A percentile compares a stretch with the other conserved stretches of the same genome.
Evolutionary conservation across 2,888 invertebrate species (phyloP).

Genomic region (Ceriagrion tenellum): DNA sequence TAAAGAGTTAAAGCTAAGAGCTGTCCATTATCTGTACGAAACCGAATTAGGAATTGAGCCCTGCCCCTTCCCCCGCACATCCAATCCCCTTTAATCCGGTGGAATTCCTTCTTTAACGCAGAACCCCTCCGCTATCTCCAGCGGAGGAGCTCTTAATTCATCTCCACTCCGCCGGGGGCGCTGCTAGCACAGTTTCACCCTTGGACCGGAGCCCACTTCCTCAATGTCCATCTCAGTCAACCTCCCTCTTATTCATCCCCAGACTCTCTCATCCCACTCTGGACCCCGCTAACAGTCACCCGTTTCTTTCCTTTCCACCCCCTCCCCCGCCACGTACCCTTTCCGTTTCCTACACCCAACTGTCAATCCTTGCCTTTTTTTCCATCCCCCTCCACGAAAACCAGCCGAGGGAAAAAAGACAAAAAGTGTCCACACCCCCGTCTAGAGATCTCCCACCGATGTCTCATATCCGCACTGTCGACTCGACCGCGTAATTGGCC

Average conservation of each 20-base stretch:
- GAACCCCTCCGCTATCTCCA: background rate
- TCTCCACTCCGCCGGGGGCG: conserved; percentile 24
- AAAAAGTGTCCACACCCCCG: background rate
- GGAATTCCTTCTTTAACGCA: conserved; percentile 2
- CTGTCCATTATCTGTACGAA: conserved; percentile 23
- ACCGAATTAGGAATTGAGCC: conserved; percentile 39
- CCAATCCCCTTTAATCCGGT: conserved; percentile 31
- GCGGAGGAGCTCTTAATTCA: background rate
- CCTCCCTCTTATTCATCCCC: conserved; percentile 31
- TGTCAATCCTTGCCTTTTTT: conserved; percentile 10
- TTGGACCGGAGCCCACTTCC: conserved; percentile 38
- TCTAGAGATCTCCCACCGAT: background rate
- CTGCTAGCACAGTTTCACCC: conserved; percentile 54
- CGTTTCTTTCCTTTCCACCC: background rate
- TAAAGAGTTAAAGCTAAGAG: background rate
- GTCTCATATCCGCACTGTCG: background rate
- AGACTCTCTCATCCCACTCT: background rate
- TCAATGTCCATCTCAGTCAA: conserved; percentile 51
- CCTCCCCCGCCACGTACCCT: background rate
- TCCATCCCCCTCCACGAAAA: background rate
- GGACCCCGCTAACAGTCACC: background rate
- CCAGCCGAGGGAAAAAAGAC: background rate
- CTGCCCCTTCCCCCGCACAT: background rate
- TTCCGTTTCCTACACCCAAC: background rate
- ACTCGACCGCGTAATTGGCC: background rate